Base-by-base conservation (phyloP, 2,113 vertebrate species). In the Aegithalos caudatus region DNA sequence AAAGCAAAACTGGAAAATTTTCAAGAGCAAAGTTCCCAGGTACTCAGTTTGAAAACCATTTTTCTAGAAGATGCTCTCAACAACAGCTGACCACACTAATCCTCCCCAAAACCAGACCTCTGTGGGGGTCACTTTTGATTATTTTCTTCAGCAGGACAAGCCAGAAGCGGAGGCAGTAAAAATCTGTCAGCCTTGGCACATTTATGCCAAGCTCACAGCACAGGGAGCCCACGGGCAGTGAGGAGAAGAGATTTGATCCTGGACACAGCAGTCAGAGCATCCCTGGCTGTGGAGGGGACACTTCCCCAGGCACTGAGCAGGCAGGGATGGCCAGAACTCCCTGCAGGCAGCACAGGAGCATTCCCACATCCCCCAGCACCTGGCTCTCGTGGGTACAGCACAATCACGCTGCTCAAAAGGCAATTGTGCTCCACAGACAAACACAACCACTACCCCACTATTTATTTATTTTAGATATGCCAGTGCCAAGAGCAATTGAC, bases 261-360 rank as follows among this genome's bases (percentile, higher is more conserved):
- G 57, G 17, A 37, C 6, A 14, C 0, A 0, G 10, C 51, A 48
- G 7, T 11, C 73, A 47, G 37, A 79, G 60, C 78, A 78, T 5
- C 84, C 3, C 0, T 5, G n/a, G 11, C 31, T 2, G 0, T 1
- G 27, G 11, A 62, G 45, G 40, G 27, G 53, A 53, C 14, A 6
- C 7, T 28, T 10, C 50, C 45, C 65, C 27, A 27, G 1, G 1
- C 6, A 1, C 8, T 10, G 23, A 10, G 15, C 83, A 28, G 6
- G 0, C 23, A 12, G 2, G n/a, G 50, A 58, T 27, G 62, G 7
- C 12, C 71, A 53, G 35, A 14, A 40, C 10, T 1, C 19, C 24
- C 50, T 48, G 50, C 19, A 44, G 58, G 0, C 50, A 29, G 24
- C 66, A 21, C 72, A 27, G 45, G 27, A 33, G 37, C 24, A 24